Percentiles rank a stretch among this genome's conserved stretches.
Evolutionary conservation across 1,140 invertebrate genomes (phyloP).

Genomic region (Cryptotermes secundus): DNA sequence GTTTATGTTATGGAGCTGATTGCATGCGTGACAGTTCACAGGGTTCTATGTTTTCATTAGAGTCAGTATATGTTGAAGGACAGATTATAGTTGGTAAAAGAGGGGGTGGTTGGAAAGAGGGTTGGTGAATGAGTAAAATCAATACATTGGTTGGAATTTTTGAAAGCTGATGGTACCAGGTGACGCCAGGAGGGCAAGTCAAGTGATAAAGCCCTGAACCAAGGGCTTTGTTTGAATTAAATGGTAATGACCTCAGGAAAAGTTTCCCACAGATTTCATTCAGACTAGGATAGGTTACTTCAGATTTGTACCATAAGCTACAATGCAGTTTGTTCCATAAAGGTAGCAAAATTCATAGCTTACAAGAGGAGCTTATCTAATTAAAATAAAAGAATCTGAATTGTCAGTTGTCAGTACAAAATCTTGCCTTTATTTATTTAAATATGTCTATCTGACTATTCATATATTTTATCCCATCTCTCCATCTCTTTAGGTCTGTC

Average conservation of each 20-base stretch:
- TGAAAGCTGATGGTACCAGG: conserved; percentile 2
- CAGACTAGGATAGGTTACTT: background rate
- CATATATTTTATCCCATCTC: too few species aligned
- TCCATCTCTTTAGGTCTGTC: too few species aligned
- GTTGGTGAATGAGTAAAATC: background rate
- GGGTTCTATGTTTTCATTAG: background rate
- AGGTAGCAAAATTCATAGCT: too few species aligned
- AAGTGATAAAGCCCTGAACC: background rate
- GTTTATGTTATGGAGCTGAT: background rate
- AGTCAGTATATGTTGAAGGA: background rate
- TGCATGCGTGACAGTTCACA: background rate
- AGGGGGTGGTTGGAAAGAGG: background rate
- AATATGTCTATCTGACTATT: too few species aligned
- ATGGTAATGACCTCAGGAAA: background rate
- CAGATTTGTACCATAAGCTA: too few species aligned
- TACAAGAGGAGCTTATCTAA: too few species aligned
- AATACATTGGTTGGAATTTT: conserved; percentile 5
- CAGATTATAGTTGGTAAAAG: background rate
- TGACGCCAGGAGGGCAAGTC: background rate
- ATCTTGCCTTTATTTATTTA: too few species aligned
- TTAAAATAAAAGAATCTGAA: too few species aligned
- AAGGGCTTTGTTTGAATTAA: background rate
- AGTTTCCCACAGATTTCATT: background rate
- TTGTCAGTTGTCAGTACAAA: too few species aligned
- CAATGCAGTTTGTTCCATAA: too few species aligned